A percentile compares a stretch with the other conserved stretches of the same genome.
Conservation (phyloP, 2,888 invertebrate species). For the Rhagonycha fulva region DNA sequence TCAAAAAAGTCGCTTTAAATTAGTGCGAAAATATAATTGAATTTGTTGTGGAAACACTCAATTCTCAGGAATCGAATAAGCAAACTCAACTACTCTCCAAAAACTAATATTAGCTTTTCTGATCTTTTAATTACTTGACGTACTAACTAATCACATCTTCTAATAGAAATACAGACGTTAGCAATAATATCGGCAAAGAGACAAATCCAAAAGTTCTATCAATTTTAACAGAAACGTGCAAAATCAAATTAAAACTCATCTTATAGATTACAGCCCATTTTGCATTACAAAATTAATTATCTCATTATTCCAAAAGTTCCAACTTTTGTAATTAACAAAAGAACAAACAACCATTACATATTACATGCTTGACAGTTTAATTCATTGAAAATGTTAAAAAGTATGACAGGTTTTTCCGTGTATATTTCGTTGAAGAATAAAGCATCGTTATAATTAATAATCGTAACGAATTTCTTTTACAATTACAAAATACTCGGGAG, state of each 20-base stretch:
- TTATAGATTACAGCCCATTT: background rate
- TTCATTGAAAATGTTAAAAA: background rate
- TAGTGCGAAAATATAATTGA: background rate
- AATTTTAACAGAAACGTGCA: background rate
- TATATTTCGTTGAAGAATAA: background rate
- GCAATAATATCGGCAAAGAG: background rate
- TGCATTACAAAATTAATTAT: background rate
- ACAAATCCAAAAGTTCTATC: background rate
- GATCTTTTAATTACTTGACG: background rate
- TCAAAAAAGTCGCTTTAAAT: background rate
- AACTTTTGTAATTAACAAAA: background rate
- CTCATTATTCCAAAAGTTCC: background rate
- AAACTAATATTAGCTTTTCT: conserved; percentile 1
- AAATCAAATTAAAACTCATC: background rate
- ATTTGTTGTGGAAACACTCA: background rate
- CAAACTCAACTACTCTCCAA: background rate
- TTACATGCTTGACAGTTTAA: background rate
- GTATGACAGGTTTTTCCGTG: background rate
- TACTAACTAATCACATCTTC: background rate
- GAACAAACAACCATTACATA: background rate
- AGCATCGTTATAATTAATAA: background rate
- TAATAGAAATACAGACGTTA: background rate
- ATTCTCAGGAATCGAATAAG: background rate
- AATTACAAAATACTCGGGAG: background rate
- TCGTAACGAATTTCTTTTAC: background rate